Percentiles rank a stretch among this genome's conserved stretches.
Evolutionary conservation across 2,797 vertebrate species (phyloP).

Genomic region (Arctocebus calabarensis): DNA sequence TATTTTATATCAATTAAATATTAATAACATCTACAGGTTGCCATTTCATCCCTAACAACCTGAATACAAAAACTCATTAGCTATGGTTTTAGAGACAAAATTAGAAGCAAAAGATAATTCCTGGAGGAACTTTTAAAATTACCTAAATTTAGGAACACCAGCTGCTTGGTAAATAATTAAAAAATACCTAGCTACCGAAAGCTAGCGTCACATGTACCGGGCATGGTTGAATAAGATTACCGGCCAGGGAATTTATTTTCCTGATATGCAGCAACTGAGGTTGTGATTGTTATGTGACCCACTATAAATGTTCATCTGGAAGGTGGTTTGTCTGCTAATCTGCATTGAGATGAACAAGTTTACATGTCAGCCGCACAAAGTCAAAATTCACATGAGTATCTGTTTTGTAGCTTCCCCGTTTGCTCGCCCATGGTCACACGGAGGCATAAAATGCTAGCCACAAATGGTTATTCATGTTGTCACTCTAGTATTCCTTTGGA

Average conservation of each 20-base stretch:
- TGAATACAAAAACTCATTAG: neutral
- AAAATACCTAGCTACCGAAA: neutral
- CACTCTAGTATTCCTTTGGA: neutral
- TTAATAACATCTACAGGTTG: neutral
- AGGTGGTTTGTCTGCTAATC: neutral
- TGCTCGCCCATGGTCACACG: neutral
- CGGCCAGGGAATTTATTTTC: neutral
- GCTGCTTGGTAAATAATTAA: neutral
- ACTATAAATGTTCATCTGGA: neutral
- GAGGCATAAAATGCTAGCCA: neutral
- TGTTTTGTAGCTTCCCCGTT: neutral
- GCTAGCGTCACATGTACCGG: neutral
- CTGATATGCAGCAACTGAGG: neutral
- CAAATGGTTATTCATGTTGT: neutral
- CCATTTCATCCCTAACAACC: neutral
- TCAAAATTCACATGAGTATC: neutral
- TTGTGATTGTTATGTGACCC: neutral
- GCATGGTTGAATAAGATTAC: neutral
- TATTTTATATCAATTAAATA: neutral
- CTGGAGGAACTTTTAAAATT: constrained; percentile 38
- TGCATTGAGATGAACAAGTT: constrained; percentile 10
- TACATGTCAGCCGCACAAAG: neutral
- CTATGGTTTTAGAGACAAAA: neutral
- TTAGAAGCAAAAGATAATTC: constrained; percentile 46
- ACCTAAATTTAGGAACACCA: neutral